Conservation (phyloP, 1,140 invertebrate genomes). For the Bemisia tabaci region DNA sequence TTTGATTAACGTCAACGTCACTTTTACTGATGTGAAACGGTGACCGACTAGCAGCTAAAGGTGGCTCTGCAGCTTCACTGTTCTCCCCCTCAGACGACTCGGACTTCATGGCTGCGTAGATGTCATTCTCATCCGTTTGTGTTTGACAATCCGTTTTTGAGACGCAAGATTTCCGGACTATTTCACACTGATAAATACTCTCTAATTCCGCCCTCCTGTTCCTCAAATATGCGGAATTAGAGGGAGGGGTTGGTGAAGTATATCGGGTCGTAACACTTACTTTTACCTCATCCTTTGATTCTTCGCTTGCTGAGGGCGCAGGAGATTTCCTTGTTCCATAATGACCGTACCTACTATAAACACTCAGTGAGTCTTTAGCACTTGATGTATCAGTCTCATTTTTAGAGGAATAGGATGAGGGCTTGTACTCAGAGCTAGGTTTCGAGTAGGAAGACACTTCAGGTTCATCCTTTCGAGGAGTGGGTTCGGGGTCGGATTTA, state of each 20-base stretch:
- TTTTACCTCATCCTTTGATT: not conserved
- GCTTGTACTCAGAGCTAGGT: not conserved
- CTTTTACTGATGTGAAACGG: too few species aligned
- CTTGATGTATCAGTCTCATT: not conserved
- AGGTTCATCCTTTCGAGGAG: not conserved
- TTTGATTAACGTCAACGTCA: too few species aligned
- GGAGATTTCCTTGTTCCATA: not conserved
- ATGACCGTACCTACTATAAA: not conserved
- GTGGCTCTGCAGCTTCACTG: too few species aligned
- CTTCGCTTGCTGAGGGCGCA: not conserved
- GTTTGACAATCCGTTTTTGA: not conserved
- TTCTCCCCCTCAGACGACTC: not conserved
- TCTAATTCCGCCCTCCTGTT: not conserved
- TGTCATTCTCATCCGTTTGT: not conserved
- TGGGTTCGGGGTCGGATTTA: not conserved
- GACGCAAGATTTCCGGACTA: not conserved
- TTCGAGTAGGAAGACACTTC: not conserved
- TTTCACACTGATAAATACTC: not conserved
- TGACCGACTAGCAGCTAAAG: too few species aligned
- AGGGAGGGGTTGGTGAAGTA: not conserved
- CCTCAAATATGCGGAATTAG: not conserved
- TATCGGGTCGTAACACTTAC: not conserved
- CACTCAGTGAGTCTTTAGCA: not conserved
- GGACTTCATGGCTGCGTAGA: not conserved
- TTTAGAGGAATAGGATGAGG: not conserved